These are phyloP conservation scores for Corticium candelabrum DNA, from an alignment of 37 sponge, comb jelly and placozoan species.

Conservation along the genomic window DNA sequence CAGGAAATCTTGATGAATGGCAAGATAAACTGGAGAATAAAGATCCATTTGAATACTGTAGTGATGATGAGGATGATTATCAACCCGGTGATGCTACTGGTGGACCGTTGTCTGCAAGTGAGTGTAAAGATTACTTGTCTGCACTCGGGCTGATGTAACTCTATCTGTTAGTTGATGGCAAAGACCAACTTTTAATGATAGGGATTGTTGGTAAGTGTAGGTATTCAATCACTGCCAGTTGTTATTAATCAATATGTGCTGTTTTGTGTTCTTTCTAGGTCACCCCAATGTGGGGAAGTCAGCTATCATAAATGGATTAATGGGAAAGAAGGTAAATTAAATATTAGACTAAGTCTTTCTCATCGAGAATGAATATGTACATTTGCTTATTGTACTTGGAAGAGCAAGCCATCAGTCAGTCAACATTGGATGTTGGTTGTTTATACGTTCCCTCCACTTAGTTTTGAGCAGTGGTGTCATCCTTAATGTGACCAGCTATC, in stretches of 20 bases:
- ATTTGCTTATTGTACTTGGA: too few species aligned
- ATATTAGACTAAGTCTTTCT: too few species aligned
- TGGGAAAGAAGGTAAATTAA: constrained; percentile 70
- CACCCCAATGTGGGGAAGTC: constrained; percentile 98
- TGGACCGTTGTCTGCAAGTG: too few species aligned
- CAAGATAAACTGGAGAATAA: background rate
- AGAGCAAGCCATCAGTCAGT: too few species aligned
- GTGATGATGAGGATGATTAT: background rate
- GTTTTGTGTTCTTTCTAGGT: constrained; percentile 22
- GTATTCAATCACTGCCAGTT: too few species aligned
- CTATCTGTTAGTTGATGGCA: constrained; percentile 3
- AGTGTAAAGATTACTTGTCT: background rate
- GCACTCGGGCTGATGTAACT: background rate
- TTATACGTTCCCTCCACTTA: too few species aligned
- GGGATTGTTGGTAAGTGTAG: constrained; percentile 77
- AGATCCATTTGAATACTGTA: background rate
- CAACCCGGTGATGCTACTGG: too few species aligned
- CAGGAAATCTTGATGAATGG: background rate
- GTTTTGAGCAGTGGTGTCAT: too few species aligned
- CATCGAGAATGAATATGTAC: too few species aligned
- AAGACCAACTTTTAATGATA: constrained; percentile 57
- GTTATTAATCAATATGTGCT: background rate
- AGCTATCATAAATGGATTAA: constrained; percentile 83
- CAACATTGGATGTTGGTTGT: too few species aligned
- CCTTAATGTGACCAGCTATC: too few species aligned